Base-by-base conservation (phyloP, 2,888 invertebrate species). In the Fragum sueziense region DNA sequence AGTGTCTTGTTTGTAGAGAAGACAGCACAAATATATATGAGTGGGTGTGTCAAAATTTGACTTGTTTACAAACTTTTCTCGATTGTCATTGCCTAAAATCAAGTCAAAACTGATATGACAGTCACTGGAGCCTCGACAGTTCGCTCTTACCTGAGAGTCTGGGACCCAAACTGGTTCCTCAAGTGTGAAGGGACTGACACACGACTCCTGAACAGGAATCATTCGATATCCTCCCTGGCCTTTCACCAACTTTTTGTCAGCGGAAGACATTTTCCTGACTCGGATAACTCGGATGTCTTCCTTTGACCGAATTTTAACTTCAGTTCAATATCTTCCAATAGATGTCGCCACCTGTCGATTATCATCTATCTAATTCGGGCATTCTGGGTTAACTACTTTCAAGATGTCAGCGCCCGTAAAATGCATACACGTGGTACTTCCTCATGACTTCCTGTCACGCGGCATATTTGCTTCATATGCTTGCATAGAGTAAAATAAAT, bases 171-270 rank as follows among this genome's bases (percentile, higher is more conserved):
- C 89, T 25, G 94, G 94, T 87, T 94, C 94, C 51, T 88, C 84
- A 41, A 94, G 81, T 47, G 93, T 89, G 79, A 94, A 94, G 0
- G 94, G 94, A 88, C 94, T 94, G 54, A 87, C 86, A 59, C 90
- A 87, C 62, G 88, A 89, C 51, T 93, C 93, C 81, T 93, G 91
- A 14, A 91, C 86, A 27, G 90, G 89, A 11, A 94, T 90, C 81
- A 94, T 94, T 82, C 93, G 89, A 37, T 94, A 87, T 2, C 94
- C 94, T 83, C 94, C 94, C 85, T 94, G 94, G 4, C 94, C 94
- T 65, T 92, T 91, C 34, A 94, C 92, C 54, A 94, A 85, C 81
- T 91, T 92, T 83, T 91, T 92, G 70, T 89, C 90, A 29, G 84
- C 83, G 17, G 87, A 80, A 82, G 90, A 90, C 90, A 90, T 90